phyloP scores from a whole-genome alignment of 2,888 invertebrate genomes.

The Gymnoscelis rufifasciata region DNA sequence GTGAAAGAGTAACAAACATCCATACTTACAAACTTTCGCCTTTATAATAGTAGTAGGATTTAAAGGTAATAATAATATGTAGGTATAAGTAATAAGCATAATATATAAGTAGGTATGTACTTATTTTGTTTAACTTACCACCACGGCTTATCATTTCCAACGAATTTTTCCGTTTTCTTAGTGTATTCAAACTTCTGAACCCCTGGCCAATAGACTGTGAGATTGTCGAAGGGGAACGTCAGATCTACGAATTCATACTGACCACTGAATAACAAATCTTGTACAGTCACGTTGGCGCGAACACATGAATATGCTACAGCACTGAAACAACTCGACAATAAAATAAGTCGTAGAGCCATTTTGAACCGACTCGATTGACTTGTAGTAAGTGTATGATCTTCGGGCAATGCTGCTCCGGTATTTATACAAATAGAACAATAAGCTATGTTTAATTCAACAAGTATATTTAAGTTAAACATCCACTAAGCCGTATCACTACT shows the following conservation, averaged over 20 bases:
- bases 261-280: conserved; percentile 45
- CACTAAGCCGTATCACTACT: no score
- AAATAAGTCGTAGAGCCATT: conserved; percentile 10
- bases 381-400: background rate
- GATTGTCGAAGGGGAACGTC: conserved; percentile 47
- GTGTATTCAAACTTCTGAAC: conserved; percentile 43
- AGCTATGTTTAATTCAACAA: no score
- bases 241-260: conserved; percentile 55
- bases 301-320: conserved; percentile 19
- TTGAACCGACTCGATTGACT: background rate
- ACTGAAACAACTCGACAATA: conserved; percentile 21
- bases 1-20: no score
- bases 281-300: conserved; percentile 29
- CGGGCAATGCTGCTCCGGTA: background rate
- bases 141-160: conserved; percentile 39
- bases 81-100: no score
- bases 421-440: no score
- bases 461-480: no score
- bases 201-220: conserved; percentile 51
- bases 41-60: no score
- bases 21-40: no score
- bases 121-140: conserved; percentile 23
- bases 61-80: no score
- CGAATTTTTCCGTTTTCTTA: conserved; percentile 34
- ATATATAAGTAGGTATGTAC: no score